Base-by-base conservation (phyloP, 2,113 vertebrate species). In the Nycticebus coucang region DNA sequence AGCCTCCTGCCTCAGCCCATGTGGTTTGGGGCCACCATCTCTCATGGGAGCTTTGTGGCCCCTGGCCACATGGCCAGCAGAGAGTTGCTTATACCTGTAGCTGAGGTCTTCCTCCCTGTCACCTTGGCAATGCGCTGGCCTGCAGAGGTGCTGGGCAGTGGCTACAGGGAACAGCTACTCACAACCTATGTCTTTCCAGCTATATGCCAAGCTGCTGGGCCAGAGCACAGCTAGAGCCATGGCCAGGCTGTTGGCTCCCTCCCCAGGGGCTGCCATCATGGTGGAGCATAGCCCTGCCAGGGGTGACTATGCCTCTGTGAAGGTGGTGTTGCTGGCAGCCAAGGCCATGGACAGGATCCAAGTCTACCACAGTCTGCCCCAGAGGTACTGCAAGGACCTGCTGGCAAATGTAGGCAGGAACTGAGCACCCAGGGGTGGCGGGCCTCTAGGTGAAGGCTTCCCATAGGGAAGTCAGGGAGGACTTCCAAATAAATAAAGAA, bases 151-250 rank as follows among this genome's bases (percentile, higher is more conserved):
- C 92, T 98, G 78, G 87, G 33, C 45, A 78, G 93, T 21, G 98
- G 98, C 64, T 98, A 98, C 45, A 81, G 97, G 41, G 88, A 96
- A 2, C n/a, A 71, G 84, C 37, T 98, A 93, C 82, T 98, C 62
- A 95, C 99, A 99, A 84, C 97, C 98, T 0, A 96, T 99, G 93
- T 99, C 98, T 21, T 97, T 99, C 66, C 98, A 98, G 96, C 89
- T 99, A 83, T 92, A 96, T 37, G 91, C 97, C 4, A 80, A 91
- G 13, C 72, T 75, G 0, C 92, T 98, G 81, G 94, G 89, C 53
- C 89, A 35, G 41, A 89, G 93, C 17, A 0, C 1, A 0, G 95
- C 93, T 4, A 84, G 53, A 7, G 55, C 41, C 22, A 82, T 71
- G 80, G 89, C 92, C 91, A 96, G 57, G 95, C 92, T 93, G 57